These are phyloP conservation scores for Myripristis murdjan DNA, from an alignment of 2,797 vertebrate species.

Conservation along the genomic window DNA sequence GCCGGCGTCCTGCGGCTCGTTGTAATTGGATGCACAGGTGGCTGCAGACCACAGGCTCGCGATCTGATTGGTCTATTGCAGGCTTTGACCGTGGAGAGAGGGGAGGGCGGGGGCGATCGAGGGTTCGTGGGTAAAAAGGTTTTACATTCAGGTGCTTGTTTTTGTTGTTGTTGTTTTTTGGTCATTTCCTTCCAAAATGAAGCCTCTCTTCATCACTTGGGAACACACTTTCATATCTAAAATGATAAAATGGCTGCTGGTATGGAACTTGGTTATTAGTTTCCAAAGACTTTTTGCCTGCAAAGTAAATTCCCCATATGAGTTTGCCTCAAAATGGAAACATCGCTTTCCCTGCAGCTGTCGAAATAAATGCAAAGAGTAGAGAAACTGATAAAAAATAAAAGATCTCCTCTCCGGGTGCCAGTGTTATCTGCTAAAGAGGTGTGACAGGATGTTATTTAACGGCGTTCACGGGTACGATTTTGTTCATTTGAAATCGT, in stretches of 20 bases:
- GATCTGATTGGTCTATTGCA: constrained; percentile 24
- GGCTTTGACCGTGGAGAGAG: constrained; percentile 40
- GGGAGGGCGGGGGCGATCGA: too few species aligned
- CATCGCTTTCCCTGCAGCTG: neutral
- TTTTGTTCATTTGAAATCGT: neutral
- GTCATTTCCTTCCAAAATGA: neutral
- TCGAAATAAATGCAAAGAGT: neutral
- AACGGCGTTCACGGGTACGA: too few species aligned
- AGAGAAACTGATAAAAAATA: too few species aligned
- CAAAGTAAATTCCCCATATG: too few species aligned
- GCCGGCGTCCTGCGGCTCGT: constrained; percentile 22
- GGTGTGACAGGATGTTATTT: too few species aligned
- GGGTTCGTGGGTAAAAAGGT: constrained; percentile 1
- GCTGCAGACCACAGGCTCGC: constrained; percentile 44
- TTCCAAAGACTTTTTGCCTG: too few species aligned
- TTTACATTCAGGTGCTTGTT: constrained; percentile 57
- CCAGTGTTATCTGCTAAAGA: too few species aligned
- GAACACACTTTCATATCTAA: too few species aligned
- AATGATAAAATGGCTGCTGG: neutral
- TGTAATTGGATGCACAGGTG: constrained; percentile 33
- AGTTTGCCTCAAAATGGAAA: too few species aligned
- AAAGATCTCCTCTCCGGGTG: too few species aligned
- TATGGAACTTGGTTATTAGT: neutral
- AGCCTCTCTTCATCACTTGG: too few species aligned
- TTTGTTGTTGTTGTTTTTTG: neutral